Conservation (phyloP, 2,113 vertebrate species). For the Otis tarda region DNA sequence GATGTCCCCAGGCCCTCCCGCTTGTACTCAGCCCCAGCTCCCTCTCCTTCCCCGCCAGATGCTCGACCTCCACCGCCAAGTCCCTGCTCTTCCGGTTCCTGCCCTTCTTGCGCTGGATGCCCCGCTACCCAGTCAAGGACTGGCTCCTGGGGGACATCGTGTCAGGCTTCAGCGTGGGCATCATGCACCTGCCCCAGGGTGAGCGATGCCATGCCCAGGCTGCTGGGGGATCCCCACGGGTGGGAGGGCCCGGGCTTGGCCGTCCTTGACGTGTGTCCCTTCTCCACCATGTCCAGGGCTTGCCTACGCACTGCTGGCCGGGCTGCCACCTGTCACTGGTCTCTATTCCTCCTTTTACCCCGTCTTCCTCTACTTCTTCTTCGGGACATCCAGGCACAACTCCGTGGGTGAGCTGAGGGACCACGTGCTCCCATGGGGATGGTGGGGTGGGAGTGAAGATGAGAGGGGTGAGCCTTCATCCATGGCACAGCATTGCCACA, state of each 20-base stretch:
- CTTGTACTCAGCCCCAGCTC: background rate
- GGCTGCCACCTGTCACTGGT: slow-evolving; percentile 85
- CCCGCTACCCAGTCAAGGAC: slow-evolving; percentile 84
- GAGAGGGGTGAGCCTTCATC: background rate
- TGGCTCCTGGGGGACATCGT: slow-evolving; percentile 85
- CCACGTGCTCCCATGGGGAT: fast-evolving
- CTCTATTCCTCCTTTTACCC: slow-evolving; percentile 93
- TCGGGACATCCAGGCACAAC: slow-evolving; percentile 92
- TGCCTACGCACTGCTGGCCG: slow-evolving; percentile 91
- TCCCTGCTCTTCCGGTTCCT: slow-evolving; percentile 73
- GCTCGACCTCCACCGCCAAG: slow-evolving; percentile 74
- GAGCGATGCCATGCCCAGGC: background rate
- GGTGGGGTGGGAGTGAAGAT: background rate
- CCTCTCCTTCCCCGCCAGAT: slow-evolving; percentile 70
- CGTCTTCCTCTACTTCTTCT: slow-evolving; percentile 89
- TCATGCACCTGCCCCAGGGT: slow-evolving; percentile 96
- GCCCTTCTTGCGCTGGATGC: slow-evolving; percentile 88
- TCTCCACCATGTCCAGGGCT: slow-evolving; percentile 76
- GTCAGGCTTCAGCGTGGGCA: slow-evolving; percentile 90
- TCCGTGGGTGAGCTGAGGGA: slow-evolving; percentile 84
- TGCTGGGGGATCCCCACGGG: background rate
- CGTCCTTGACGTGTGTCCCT: background rate
- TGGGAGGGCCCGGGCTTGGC: fast-evolving
- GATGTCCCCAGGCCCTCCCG: background rate
- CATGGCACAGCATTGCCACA: background rate